Conservation (phyloP, 2,113 vertebrate genomes). For the Semnornis frantzii region DNA sequence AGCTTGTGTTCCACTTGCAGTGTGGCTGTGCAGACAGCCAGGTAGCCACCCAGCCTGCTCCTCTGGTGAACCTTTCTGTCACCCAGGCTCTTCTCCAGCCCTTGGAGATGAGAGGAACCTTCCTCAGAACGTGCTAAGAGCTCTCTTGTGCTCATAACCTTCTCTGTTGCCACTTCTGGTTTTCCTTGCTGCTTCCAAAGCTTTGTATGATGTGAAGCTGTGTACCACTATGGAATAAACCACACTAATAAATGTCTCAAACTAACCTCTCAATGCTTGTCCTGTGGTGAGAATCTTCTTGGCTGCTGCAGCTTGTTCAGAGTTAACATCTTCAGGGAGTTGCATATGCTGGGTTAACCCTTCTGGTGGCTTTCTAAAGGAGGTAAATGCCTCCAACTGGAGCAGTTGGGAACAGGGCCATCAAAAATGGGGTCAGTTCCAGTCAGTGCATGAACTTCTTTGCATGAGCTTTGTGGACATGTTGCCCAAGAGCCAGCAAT, state of each 20-base stretch:
- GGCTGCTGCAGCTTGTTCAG: neutral
- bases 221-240: conserved; percentile 69
- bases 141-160: neutral
- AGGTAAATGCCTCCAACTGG: neutral
- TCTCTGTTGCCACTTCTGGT: neutral
- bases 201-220: conserved; percentile 64
- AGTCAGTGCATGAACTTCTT: too few relatives aligned
- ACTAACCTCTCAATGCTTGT: conserved; percentile 42
- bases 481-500: too few relatives aligned
- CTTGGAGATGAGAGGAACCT: neutral
- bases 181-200: neutral
- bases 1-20: neutral
- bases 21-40: neutral
- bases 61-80: neutral
- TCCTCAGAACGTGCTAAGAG: neutral
- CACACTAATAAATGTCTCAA: conserved; percentile 73
- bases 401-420: rapidly evolving
- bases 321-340: neutral
- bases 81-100: neutral
- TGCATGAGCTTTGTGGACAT: too few relatives aligned
- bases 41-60: neutral
- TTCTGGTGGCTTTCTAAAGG: rapidly evolving
- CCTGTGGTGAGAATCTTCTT: conserved; percentile 57
- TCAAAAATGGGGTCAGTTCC: too few relatives aligned
- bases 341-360: rapidly evolving